A percentile compares a stretch with the other conserved stretches of the same genome.
These are phyloP conservation scores for Cavia porcellus DNA, from an alignment of 2,113 vertebrate species.

Conservation along the genomic window DNA sequence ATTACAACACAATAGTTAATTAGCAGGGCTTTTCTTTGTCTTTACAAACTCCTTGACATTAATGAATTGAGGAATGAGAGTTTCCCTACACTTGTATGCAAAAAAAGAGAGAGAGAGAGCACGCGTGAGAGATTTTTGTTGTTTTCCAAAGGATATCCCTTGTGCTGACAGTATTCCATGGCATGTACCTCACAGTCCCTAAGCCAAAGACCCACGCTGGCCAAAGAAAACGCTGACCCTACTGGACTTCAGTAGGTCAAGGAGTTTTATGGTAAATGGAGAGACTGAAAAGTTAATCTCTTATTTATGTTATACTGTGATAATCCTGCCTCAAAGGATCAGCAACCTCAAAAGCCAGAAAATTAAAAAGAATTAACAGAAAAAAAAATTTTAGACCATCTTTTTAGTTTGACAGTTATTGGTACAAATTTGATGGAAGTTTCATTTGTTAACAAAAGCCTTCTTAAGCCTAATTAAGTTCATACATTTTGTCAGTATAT, in stretches of 20 bases:
- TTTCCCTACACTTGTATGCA: constrained; percentile 64
- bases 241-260: constrained; percentile 84
- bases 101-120: constrained; percentile 5
- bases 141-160: constrained; percentile 92
- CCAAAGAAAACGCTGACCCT: constrained; percentile 89
- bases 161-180: constrained; percentile 88
- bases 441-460: constrained; percentile 61
- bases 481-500: constrained; percentile 32
- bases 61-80: constrained; percentile 68
- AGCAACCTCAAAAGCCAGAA: constrained; percentile 83
- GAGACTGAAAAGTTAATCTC: constrained; percentile 86
- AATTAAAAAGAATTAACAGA: constrained; percentile 82
- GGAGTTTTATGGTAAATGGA: constrained; percentile 84
- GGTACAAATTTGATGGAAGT: constrained; percentile 70
- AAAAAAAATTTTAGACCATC: constrained; percentile 66
- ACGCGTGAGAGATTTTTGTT: constrained; percentile 63
- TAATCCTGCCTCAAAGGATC: constrained; percentile 79
- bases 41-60: constrained; percentile 74
- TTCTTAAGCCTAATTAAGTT: constrained; percentile 67
- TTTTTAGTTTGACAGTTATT: constrained; percentile 82
- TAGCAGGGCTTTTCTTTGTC: constrained; percentile 74
- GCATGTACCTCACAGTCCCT: constrained; percentile 84
- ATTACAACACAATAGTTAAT: constrained; percentile 81
- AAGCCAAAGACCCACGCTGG: constrained; percentile 84
- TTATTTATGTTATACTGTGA: constrained; percentile 87